Conservation (phyloP, 2,797 vertebrate species). For the Rhincodon typus region DNA sequence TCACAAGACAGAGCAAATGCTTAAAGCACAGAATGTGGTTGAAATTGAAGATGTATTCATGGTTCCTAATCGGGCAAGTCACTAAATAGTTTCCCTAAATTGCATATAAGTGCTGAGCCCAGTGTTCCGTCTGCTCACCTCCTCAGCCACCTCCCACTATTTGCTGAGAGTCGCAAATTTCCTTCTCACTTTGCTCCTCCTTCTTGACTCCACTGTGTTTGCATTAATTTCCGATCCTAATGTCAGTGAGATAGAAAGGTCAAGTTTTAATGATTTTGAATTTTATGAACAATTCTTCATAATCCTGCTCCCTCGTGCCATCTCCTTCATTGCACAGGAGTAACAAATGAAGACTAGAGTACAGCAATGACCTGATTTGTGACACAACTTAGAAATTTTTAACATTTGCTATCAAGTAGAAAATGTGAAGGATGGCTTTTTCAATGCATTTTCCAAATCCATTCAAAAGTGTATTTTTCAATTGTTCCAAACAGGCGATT, state of each 20-base stretch:
- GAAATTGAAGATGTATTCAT: background rate
- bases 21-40: background rate
- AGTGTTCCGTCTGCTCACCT: background rate
- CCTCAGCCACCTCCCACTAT: background rate
- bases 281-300: constrained; percentile 7
- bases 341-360: background rate
- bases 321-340: background rate
- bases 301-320: background rate
- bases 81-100: background rate
- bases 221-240: background rate
- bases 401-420: background rate
- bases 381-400: background rate
- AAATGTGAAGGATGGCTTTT: background rate
- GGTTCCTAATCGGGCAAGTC: background rate
- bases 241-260: background rate
- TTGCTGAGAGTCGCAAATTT: background rate
- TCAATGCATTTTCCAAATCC: background rate
- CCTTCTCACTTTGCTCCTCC: background rate
- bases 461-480: background rate
- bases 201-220: background rate
- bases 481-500: background rate
- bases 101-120: background rate
- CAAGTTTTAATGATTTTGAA: background rate
- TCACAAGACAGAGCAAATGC: background rate
- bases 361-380: background rate